Conservation (phyloP, 2,888 invertebrate genomes). For the Tachina fera region DNA sequence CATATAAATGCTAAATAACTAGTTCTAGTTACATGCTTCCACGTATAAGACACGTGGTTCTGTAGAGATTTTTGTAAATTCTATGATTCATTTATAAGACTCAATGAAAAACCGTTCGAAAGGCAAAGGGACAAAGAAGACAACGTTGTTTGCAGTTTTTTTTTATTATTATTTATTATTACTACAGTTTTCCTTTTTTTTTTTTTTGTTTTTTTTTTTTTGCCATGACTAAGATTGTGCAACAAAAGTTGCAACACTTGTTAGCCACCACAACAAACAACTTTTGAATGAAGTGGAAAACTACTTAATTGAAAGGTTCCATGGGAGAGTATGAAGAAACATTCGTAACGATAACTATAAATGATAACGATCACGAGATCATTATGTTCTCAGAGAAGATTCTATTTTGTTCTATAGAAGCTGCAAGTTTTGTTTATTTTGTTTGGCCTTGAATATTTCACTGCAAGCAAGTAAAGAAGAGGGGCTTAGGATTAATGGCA, state of each 20-base stretch:
- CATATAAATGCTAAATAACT: neutral
- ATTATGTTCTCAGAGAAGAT: neutral
- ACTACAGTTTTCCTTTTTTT: neutral
- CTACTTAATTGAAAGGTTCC: constrained; percentile 7
- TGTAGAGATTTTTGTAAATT: neutral
- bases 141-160: neutral
- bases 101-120: neutral
- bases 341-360: neutral
- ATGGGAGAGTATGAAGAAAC: neutral
- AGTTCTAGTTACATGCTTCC: constrained; percentile 6
- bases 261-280: neutral
- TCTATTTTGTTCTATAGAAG: neutral
- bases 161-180: neutral
- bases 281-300: constrained; percentile 43
- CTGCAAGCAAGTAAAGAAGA: neutral
- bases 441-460: neutral
- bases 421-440: constrained; percentile 1
- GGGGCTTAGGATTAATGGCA: constrained; percentile 12
- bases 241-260: constrained; percentile 25
- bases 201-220: neutral
- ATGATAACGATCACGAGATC: constrained; percentile 1
- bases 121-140: neutral
- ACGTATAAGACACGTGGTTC: constrained; percentile 32
- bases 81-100: constrained; percentile 24
- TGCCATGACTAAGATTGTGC: constrained; percentile 1